A percentile compares a stretch with the other conserved stretches of the same genome.
These are phyloP conservation scores for Orchesellides sinensis DNA, from an alignment of 2,888 invertebrate genomes.

Conservation along the genomic window DNA sequence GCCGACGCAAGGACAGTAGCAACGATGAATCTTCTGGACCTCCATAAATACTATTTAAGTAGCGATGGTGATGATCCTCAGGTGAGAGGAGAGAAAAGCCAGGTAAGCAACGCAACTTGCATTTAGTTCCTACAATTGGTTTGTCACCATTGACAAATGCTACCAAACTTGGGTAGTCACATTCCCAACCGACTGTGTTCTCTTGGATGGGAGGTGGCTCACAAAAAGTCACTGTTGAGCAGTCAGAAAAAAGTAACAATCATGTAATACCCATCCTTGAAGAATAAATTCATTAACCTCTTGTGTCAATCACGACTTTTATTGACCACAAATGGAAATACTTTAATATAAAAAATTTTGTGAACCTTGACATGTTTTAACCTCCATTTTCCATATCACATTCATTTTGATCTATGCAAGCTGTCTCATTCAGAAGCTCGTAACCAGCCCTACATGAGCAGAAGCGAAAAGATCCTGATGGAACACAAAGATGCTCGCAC, in stretches of 20 bases:
- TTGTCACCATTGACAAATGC: constrained; percentile 54
- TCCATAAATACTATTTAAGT: constrained; percentile 51
- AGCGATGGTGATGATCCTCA: constrained; percentile 47
- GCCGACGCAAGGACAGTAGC: constrained; percentile 16
- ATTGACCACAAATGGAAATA: background rate
- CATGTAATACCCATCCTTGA: background rate
- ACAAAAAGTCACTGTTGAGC: constrained; percentile 70
- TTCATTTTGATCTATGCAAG: constrained; percentile 82
- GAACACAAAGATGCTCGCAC: constrained; percentile 81
- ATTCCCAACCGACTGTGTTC: constrained; percentile 73
- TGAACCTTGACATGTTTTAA: constrained; percentile 77
- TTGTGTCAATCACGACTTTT: background rate
- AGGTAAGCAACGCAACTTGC: constrained; percentile 70
- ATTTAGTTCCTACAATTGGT: constrained; percentile 69
- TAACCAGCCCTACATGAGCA: constrained; percentile 79
- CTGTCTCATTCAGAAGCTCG: constrained; percentile 76
- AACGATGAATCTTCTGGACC: constrained; percentile 49
- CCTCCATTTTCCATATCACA: constrained; percentile 80
- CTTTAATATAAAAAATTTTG: background rate
- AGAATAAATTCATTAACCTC: no score
- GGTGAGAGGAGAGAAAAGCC: constrained; percentile 63
- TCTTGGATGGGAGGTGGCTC: constrained; percentile 69
- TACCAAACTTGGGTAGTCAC: constrained; percentile 68
- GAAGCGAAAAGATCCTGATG: constrained; percentile 78
- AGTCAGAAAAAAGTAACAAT: no score